Evolutionary conservation across 2,888 invertebrate species (phyloP).

Genomic region (Protophormia terraenovae): DNA sequence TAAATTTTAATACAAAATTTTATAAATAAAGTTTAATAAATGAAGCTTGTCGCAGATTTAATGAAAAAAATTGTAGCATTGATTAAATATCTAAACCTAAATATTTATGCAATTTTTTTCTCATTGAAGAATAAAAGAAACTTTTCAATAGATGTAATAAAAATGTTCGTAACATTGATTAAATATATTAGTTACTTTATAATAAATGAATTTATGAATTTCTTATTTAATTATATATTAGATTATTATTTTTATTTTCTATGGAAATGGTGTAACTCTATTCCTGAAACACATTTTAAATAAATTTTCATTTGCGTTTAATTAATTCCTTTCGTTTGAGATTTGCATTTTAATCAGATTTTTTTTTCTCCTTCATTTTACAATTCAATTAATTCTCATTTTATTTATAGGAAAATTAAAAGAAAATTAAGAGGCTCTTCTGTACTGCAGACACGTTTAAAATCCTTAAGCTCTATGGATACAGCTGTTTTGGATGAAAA

Average conservation of each 20-base stretch:
- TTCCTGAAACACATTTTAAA: background rate
- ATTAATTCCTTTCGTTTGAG: slow-evolving; percentile 13
- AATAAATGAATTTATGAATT: too few relatives aligned
- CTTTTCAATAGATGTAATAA: too few relatives aligned
- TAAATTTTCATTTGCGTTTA: slow-evolving; percentile 24
- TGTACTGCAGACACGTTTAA: slow-evolving; percentile 89
- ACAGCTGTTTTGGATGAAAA: slow-evolving; percentile 92
- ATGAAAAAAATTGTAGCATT: too few relatives aligned
- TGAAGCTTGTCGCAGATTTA: too few relatives aligned
- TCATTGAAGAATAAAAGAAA: too few relatives aligned
- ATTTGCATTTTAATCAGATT: background rate
- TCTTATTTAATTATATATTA: too few relatives aligned
- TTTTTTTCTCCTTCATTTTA: background rate
- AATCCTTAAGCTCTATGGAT: slow-evolving; percentile 88
- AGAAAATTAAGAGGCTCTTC: slow-evolving; percentile 87
- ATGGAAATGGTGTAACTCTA: slow-evolving; percentile 43
- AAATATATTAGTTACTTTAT: too few relatives aligned
- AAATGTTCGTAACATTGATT: too few relatives aligned
- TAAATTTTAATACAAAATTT: too few relatives aligned
- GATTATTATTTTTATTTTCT: background rate
- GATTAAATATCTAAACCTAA: too few relatives aligned
- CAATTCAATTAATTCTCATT: background rate
- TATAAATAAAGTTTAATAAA: too few relatives aligned
- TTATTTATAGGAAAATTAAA: slow-evolving; percentile 81
- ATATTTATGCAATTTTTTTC: too few relatives aligned